phyloP scores from a whole-genome alignment of 2,113 vertebrate genomes.

The Scopus umbretta region DNA sequence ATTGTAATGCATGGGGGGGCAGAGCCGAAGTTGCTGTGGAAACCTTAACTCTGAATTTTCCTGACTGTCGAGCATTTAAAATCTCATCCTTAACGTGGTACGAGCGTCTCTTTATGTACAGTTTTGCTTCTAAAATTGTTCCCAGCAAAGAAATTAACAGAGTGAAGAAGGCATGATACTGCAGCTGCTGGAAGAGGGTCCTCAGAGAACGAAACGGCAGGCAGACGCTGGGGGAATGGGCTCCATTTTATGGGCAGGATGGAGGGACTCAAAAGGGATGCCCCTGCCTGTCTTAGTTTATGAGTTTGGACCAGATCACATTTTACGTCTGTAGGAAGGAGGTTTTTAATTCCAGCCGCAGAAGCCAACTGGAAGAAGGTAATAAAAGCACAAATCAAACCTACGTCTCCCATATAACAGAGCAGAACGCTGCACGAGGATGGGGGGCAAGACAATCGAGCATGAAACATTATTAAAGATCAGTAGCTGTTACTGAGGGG shows the following conservation, averaged over 20 bases:
- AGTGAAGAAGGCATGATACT: not conserved
- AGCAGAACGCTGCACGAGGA: not conserved
- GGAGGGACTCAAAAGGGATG: not conserved
- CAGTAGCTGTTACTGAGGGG: not conserved
- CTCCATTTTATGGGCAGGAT: not conserved
- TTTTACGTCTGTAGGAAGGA: not conserved
- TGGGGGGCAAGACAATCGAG: conserved; percentile 27
- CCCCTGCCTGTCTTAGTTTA: not conserved
- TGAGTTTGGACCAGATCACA: not conserved
- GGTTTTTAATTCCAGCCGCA: not conserved
- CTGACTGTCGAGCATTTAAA: not conserved
- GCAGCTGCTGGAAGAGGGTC: not conserved
- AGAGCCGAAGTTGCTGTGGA: conserved; percentile 39
- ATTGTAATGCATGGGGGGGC: not conserved
- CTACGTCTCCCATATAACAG: not conserved
- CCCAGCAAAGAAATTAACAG: not conserved
- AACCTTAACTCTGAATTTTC: conserved; percentile 38
- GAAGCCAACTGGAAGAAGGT: conserved; percentile 10
- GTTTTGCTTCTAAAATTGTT: not conserved
- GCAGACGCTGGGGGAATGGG: not conserved
- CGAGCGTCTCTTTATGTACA: not conserved
- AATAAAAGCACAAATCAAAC: conserved; percentile 34
- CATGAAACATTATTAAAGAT: not conserved
- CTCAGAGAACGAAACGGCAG: not conserved
- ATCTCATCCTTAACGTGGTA: not conserved